Conservation (phyloP, 2,888 invertebrate genomes). For the Pterobdella sp. region DNA sequence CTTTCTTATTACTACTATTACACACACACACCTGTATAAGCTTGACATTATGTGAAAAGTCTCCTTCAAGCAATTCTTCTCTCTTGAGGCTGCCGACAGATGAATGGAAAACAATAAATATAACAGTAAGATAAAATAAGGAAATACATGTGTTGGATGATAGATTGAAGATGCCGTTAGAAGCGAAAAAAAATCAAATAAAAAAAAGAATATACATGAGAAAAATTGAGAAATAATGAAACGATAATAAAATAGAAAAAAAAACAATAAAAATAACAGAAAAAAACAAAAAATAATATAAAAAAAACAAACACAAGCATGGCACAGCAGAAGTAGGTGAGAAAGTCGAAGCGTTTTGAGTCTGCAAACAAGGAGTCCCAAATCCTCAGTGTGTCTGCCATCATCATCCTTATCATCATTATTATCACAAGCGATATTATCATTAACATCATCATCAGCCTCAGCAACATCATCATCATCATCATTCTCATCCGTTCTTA, state of each 20-base stretch:
- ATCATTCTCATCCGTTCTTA: background rate
- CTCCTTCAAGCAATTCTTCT: slow-evolving; percentile 72
- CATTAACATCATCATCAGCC: no score
- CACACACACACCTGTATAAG: slow-evolving; percentile 65
- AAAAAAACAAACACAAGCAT: slow-evolving; percentile 78
- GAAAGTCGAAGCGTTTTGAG: slow-evolving; percentile 75
- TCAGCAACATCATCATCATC: background rate
- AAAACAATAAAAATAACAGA: slow-evolving; percentile 13
- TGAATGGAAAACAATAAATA: background rate
- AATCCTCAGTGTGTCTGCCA: slow-evolving; percentile 78
- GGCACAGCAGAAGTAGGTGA: slow-evolving; percentile 85
- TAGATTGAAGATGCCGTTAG: background rate
- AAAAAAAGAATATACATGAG: background rate
- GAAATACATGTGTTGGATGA: background rate
- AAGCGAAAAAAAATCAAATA: no score
- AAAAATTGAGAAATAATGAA: background rate
- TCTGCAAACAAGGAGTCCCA: slow-evolving; percentile 96
- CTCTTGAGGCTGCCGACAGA: slow-evolving; percentile 61
- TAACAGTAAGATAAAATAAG: background rate
- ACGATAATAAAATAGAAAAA: background rate
- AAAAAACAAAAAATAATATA: slow-evolving; percentile 1
- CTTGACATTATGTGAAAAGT: slow-evolving; percentile 89
- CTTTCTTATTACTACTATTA: no score
- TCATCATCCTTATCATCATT: background rate
- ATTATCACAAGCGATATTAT: no score